Conservation (phyloP, 1,140 invertebrate genomes). For the Scaptomyza pallida region DNA sequence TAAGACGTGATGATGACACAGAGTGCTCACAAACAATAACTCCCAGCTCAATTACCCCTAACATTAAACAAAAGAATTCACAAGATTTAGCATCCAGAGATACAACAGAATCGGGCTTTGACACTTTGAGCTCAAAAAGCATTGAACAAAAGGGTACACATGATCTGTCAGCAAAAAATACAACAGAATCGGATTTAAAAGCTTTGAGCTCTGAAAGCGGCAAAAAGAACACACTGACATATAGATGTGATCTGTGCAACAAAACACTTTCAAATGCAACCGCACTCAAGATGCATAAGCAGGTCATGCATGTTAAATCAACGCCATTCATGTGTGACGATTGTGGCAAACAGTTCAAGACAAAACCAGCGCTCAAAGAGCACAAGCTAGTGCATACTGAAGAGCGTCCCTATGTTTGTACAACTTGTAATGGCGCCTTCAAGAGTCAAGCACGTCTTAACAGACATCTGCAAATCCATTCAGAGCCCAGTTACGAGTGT, state of each 20-base stretch:
- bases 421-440: conserved; percentile 46
- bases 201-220: conserved; percentile 19
- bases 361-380: conserved; percentile 82
- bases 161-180: no score
- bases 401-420: conserved; percentile 47
- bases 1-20: neutral
- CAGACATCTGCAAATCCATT: conserved; percentile 83
- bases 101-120: neutral
- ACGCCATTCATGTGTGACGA: conserved; percentile 84
- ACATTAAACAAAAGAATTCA: neutral
- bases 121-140: conserved; percentile 7
- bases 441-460: conserved; percentile 67
- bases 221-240: no score
- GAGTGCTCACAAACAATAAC: neutral
- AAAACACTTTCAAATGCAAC: conserved; percentile 74
- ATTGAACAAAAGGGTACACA: conserved; percentile 3
- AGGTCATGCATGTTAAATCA: conserved; percentile 83
- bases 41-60: neutral
- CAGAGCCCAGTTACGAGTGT: conserved; percentile 83
- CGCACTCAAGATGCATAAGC: conserved; percentile 75
- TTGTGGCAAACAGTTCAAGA: conserved; percentile 85
- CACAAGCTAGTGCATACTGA: conserved; percentile 85
- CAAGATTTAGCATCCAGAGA: neutral
- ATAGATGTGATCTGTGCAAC: conserved; percentile 75
- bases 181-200: no score